These are phyloP conservation scores for Apodemia mormo DNA, from an alignment of 2,888 invertebrate genomes.

Conservation along the genomic window DNA sequence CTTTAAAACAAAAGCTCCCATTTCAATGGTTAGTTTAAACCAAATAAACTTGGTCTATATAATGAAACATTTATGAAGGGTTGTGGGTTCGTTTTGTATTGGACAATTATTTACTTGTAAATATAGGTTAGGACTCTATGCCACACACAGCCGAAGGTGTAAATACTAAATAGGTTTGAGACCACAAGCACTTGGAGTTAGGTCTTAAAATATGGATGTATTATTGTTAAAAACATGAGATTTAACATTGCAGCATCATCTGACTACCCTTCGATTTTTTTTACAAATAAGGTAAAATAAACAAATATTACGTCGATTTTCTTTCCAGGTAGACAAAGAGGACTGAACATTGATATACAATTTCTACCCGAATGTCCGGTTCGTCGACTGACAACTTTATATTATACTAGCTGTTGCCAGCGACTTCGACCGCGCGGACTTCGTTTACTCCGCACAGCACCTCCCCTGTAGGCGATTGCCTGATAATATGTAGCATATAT, in stretches of 20 bases:
- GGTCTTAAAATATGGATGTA: conserved; percentile 22
- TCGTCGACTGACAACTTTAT: too few relatives aligned
- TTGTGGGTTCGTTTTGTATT: conserved; percentile 18
- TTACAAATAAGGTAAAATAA: too few relatives aligned
- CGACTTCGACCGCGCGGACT: too few relatives aligned
- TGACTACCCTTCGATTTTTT: background rate
- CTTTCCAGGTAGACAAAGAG: too few relatives aligned
- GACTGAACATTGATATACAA: too few relatives aligned
- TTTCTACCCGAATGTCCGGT: too few relatives aligned
- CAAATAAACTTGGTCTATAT: conserved; percentile 22
- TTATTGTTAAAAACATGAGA: background rate
- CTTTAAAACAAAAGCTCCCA: conserved; percentile 19
- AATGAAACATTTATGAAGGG: conserved; percentile 11
- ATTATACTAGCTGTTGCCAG: too few relatives aligned
- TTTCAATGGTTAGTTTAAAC: conserved; percentile 20
- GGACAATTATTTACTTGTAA: conserved; percentile 31
- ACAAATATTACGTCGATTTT: too few relatives aligned
- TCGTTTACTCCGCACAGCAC: too few relatives aligned
- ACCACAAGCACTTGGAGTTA: conserved; percentile 42
- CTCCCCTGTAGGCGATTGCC: too few relatives aligned
- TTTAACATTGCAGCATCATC: background rate
- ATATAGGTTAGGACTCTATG: conserved; percentile 41
- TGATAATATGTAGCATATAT: too few relatives aligned
- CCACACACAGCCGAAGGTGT: conserved; percentile 43
- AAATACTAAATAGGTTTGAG: conserved; percentile 45